Base-by-base conservation (phyloP, 2,888 invertebrate species). In the Elysia crispata region DNA sequence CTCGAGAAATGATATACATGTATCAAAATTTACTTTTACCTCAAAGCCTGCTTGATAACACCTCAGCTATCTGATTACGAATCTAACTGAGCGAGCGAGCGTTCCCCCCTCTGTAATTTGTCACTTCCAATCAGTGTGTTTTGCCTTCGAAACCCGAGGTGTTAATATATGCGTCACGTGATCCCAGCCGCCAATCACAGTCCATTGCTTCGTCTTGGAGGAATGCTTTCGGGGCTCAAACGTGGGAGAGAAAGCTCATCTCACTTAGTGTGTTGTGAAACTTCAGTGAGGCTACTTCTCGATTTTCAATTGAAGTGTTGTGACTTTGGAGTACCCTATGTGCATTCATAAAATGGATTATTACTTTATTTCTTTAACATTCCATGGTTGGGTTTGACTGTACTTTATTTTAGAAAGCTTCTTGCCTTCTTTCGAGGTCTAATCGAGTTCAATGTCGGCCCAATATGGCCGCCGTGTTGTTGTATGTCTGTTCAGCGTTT, bases 381-480 rank as follows among this genome's bases (percentile, higher is more conserved):
- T 41, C 41, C 3, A 11, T 11, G 41, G 41, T 41, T 41, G 41
- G 3, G 41, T 41, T 41, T 41, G 41, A 41, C 41, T 41, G 11
- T 3, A 6, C 11, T 41, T 6, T 41, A 6, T 41, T 41, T 41
- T 6, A 41, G 11, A 3, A 11, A 41, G 11, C 11, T 41, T 41
- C 41, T 41, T 41, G 41, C 41, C 41, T 41, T 41, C 41, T 41
- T 41, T 41, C 11, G 66, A 79, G 54, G 67, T 31, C 54, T 74
- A 73, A 82, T 79, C 78, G 72, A 81, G 81, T 81, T 81, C 83
- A 81, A 83, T 83, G 83, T 83, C 80, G 81, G 83, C 75, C 82
- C 83, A 88, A 89, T 84, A 89, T 89, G 89, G 89, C 89, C 88
- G 89, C 89, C 81, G 86, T 87, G 85, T 86, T 87, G 85, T 86